Conservation (phyloP, 2,888 invertebrate genomes). For the Apamea sordens region DNA sequence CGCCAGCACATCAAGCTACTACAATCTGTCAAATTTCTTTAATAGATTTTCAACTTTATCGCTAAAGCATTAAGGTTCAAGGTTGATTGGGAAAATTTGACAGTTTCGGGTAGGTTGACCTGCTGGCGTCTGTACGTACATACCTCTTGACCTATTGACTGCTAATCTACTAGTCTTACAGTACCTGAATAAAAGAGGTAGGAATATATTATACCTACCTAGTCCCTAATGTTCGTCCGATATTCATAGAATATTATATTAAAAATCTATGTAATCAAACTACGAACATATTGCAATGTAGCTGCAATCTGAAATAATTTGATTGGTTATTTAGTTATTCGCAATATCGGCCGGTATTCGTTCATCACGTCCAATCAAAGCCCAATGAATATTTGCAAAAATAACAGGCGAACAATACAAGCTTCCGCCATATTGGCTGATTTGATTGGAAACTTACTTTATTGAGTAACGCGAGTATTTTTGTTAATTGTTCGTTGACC, state of each 20-base stretch:
- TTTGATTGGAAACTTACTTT: conserved; percentile 43
- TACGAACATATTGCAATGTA: not conserved
- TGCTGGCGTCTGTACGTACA: no score
- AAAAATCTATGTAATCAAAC: conserved; percentile 3
- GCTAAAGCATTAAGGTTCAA: no score
- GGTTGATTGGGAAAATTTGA: no score
- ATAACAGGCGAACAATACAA: conserved; percentile 21
- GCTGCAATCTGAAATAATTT: conserved; percentile 17
- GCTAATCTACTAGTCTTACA: not conserved
- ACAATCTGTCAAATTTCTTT: no score
- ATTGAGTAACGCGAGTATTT: conserved; percentile 15
- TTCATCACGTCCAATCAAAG: conserved; percentile 37
- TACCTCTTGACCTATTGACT: not conserved
- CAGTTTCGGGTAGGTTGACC: no score
- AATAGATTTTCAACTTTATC: no score
- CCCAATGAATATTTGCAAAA: conserved; percentile 43
- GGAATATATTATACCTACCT: not conserved
- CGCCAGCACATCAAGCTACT: no score
- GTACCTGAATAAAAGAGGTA: not conserved
- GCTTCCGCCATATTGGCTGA: conserved; percentile 15
- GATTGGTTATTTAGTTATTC: conserved; percentile 49
- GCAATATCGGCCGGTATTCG: conserved; percentile 22
- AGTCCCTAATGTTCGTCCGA: not conserved
- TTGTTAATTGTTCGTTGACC: conserved; percentile 9
- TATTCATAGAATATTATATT: not conserved